Evolutionary conservation across 2,113 vertebrate species (phyloP).

Genomic region (Semnopithecus entellus): DNA sequence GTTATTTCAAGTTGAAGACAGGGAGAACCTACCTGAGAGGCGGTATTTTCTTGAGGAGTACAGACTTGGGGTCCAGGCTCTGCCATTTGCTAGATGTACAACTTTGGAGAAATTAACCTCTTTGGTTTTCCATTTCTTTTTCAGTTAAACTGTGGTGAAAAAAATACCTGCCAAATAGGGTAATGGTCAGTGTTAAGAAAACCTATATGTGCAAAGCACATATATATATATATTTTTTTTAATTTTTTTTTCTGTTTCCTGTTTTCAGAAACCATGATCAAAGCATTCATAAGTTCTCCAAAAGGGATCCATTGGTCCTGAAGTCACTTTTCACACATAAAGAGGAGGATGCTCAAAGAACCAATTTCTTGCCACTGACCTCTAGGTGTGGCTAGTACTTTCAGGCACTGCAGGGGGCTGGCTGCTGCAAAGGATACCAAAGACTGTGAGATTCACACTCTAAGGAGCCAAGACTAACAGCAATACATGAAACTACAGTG

Average conservation of each 20-base stretch:
- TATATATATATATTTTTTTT: background rate
- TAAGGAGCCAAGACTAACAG: background rate
- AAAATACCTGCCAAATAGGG: background rate
- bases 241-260: constrained; percentile 19
- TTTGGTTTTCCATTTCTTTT: constrained; percentile 7
- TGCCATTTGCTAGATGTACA: background rate
- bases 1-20: background rate
- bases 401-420: background rate
- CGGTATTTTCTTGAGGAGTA: background rate
- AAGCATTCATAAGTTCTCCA: background rate
- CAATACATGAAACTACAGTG: background rate
- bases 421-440: background rate
- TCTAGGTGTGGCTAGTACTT: background rate
- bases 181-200: background rate
- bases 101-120: background rate
- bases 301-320: background rate
- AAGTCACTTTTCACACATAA: background rate
- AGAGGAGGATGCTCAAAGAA: background rate
- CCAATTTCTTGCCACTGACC: background rate
- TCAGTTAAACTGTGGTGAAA: background rate
- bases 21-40: background rate
- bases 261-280: background rate
- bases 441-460: background rate
- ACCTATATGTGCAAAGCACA: background rate
- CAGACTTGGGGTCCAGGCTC: background rate